Base-by-base conservation (phyloP, 2,888 invertebrate genomes). In the Hypselothyrea guttata region DNA sequence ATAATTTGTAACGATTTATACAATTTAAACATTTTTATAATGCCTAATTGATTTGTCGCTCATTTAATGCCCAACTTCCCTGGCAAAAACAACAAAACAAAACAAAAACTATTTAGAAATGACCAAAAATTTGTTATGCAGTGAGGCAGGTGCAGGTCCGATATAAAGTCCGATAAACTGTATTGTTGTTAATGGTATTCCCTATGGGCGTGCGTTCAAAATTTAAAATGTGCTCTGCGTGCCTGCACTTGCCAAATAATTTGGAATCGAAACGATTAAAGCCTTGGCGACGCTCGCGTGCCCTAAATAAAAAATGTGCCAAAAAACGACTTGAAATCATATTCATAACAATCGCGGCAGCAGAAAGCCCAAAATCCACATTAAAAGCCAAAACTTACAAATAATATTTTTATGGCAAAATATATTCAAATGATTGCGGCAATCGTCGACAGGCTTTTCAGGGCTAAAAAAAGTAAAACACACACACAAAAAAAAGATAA, bases 161-260 rank as follows among this genome's bases (percentile, higher is more conserved):
- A 68, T 30, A 45, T 51, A 55, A 34, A 33, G 37, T 58, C 41
- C 45, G n/a, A n/a, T n/a, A n/a, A n/a, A 18, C 30, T 40, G 46
- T 51, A 34, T 38, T 57, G 16, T 52, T 53, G 27, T 31, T 49
- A 22, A 48, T 45, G 34, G 34, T 51, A 31, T 53, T 59, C 27
- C 15, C 48, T 53, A 31, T 34, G 13, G 42, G 41, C 31, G 67
- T 42, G 53, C 58, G 67, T 54, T 53, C 13, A 44, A 63, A 69
- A 73, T 71, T 84, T 84, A 63, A 78, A 74, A 82, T 78, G 84
- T 71, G 53, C 40, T 59, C 55, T 64, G 75, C 84, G 78, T 78
- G 75, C 69, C 18, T 60, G 63, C 58, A 78, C 82, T 79, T 82
- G 84, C 61, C 69, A 84, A 81, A 77, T 72, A 71, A 60, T 66